Evolutionary conservation across 2,888 invertebrate genomes (phyloP).

Genomic region (Lamellibrachia columna): DNA sequence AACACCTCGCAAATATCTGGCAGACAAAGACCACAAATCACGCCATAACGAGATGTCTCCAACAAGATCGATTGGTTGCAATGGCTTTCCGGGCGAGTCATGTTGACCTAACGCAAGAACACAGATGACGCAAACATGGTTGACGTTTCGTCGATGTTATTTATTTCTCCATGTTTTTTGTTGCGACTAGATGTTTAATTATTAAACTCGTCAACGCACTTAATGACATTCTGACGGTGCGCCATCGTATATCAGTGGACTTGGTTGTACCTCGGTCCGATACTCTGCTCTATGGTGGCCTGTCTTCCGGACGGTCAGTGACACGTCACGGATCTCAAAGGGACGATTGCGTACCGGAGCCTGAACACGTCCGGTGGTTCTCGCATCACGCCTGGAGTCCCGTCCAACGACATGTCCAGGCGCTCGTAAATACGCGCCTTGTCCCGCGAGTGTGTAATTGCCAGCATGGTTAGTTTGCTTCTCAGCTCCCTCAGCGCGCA

Average conservation of each 20-base stretch:
- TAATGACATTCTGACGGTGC: background rate
- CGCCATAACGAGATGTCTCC: too few species aligned
- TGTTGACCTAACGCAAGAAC: background rate
- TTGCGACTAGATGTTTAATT: background rate
- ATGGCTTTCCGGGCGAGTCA: background rate
- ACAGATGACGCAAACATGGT: background rate
- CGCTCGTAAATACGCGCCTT: background rate
- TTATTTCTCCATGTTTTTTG: background rate
- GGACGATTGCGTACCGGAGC: background rate
- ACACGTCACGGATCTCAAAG: background rate
- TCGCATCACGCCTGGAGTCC: background rate
- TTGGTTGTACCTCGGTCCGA: background rate
- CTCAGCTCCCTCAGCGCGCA: background rate
- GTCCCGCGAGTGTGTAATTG: background rate
- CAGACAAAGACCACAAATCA: background rate
- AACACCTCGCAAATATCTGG: too few species aligned
- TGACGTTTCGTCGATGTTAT: background rate
- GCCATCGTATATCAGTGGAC: background rate
- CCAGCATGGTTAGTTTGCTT: background rate
- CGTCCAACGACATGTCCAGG: background rate
- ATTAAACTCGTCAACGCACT: background rate
- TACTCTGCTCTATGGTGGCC: background rate
- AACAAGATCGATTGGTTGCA: background rate
- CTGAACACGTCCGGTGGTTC: background rate
- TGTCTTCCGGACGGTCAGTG: background rate